phyloP scores from a whole-genome alignment of 2,888 invertebrate genomes.

The Leuctra nigra region DNA sequence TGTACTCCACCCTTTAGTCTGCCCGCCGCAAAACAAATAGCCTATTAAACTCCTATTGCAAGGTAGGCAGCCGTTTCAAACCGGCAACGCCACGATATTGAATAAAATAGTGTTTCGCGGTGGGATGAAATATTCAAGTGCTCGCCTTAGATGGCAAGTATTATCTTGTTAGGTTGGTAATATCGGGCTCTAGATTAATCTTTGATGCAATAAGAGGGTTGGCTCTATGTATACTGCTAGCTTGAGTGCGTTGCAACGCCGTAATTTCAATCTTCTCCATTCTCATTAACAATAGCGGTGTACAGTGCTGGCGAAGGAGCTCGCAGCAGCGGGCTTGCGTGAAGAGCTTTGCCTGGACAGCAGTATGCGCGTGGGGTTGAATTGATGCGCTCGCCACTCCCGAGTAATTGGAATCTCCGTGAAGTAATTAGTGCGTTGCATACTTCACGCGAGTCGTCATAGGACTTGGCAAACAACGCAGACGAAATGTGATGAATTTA shows the following conservation, averaged over 20 bases:
- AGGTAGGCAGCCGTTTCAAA: too few species aligned
- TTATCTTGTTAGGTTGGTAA: slow-evolving; percentile 7
- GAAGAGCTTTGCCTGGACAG: not conserved
- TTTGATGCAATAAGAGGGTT: slow-evolving; percentile 17
- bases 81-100: too few species aligned
- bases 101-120: slow-evolving; percentile 3
- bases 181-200: slow-evolving; percentile 11
- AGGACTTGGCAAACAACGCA: too few species aligned
- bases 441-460: not conserved
- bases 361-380: too few species aligned
- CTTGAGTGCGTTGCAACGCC: not conserved
- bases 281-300: slow-evolving; percentile 22
- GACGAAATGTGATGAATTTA: not conserved
- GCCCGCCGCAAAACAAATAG: too few species aligned
- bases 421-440: slow-evolving; percentile 1
- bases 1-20: too few species aligned
- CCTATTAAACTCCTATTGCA: too few species aligned
- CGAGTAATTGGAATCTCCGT: not conserved
- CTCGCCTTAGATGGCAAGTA: not conserved
- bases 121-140: slow-evolving; percentile 1
- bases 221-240: too few species aligned
- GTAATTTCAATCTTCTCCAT: slow-evolving; percentile 20
- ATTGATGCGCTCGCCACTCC: not conserved
- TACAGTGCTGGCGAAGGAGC: not conserved
- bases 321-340: too few species aligned